Base-by-base conservation (phyloP, 2,888 invertebrate genomes). In the Biston betularia region DNA sequence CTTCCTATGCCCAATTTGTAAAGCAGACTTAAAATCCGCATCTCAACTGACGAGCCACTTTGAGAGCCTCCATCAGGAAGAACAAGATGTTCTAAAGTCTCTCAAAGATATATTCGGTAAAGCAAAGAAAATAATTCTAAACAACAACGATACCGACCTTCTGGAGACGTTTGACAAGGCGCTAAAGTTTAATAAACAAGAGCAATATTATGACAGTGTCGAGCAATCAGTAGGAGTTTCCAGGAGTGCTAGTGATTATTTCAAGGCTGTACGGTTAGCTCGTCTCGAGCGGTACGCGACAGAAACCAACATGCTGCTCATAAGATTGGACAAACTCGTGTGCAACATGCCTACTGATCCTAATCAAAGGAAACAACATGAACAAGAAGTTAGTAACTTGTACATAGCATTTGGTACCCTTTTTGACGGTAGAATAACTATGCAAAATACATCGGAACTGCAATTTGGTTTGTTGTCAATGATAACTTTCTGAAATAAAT, bases 281-380 rank as follows among this genome's bases (percentile, higher is more conserved):
- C 85, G 94, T 60, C 93, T 99, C 67, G 98, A 99, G 89, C 95
- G 98, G 78, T 97, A 97, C 84, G 97, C 98, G 0, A 96, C 97
- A 10, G 98, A 99, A 92, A 99, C 99, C 0, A 99, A 99, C 87
- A 99, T 98, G 88, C 91, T 99, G 63, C 95, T 99, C 57, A 98
- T 99, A 83, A 95, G 99, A 75, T 93, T 99, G 76, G 98, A 99
- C 88, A 98, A 98, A 86, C 94, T 99, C 67, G 94, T 99, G 44
- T 95, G 96, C 76, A 97, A 97, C 84, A 95, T 97, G 88, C 97
- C 98, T 6, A 88, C 91, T 72, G 96, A 97, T 78, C 95, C 96
- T 12, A 94, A 95, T 59, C 96, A 96, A 81, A 94, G 97, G 72
- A 97, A 97, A 90, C 96, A 96, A 80, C 94, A 96, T 86, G 96